These are phyloP conservation scores for Odocoileus virginianus DNA, from an alignment of 2,113 vertebrate genomes.

Conservation along the genomic window DNA sequence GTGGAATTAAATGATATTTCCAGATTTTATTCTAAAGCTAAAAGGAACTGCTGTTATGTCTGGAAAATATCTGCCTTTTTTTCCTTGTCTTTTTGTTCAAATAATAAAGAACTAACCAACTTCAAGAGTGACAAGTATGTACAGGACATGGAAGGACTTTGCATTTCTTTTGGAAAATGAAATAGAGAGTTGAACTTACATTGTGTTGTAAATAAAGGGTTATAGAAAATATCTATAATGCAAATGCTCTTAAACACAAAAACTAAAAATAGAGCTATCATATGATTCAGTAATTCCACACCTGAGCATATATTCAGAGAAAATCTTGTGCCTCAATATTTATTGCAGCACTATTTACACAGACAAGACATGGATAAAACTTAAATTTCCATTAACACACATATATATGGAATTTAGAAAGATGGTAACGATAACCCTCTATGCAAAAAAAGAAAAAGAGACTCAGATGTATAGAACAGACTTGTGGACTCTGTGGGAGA, in stretches of 20 bases:
- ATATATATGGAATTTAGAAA: too few relatives aligned
- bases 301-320: not conserved
- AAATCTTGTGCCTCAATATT: not conserved
- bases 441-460: too few relatives aligned
- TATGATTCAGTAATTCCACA: not conserved
- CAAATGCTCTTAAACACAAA: not conserved
- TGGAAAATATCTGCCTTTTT: not conserved
- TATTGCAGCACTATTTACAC: not conserved
- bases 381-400: not conserved
- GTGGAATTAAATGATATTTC: not conserved
- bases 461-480: too few relatives aligned
- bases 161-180: not conserved
- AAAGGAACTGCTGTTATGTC: not conserved
- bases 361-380: not conserved
- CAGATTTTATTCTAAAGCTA: slow-evolving; percentile 27
- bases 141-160: not conserved
- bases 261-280: not conserved
- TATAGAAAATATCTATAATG: not conserved
- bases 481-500: too few relatives aligned
- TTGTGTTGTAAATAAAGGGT: not conserved
- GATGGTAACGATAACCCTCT: too few relatives aligned
- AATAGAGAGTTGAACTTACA: not conserved
- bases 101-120: not conserved
- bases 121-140: not conserved
- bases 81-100: not conserved